Conservation (phyloP, 1,140 invertebrate species). For the Lycorma delicatula region DNA sequence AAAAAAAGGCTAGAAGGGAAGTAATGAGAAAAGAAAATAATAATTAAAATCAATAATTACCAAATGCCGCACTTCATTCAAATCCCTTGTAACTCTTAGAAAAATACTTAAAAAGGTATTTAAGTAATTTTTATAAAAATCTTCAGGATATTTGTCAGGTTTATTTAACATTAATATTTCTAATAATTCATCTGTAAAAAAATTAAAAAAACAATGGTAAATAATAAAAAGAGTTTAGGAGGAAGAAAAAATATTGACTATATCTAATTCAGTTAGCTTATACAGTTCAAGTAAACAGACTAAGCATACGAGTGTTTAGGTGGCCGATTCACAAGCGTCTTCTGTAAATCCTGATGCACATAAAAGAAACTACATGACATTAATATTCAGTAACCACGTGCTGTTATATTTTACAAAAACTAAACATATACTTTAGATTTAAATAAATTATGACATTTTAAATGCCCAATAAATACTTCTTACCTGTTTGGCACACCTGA, state of each 20-base stretch:
- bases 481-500: no score
- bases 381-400: no score
- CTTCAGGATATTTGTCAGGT: slow-evolving; percentile 36
- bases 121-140: slow-evolving; percentile 70
- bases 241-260: not conserved
- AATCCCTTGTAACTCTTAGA: slow-evolving; percentile 67
- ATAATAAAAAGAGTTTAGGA: not conserved
- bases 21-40: not conserved
- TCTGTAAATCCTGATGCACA: no score
- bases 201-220: not conserved
- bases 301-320: no score
- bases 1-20: not conserved
- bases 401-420: no score
- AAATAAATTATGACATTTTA: no score
- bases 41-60: slow-evolving; percentile 55
- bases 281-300: no score
- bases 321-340: no score
- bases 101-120: slow-evolving; percentile 73
- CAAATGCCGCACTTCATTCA: slow-evolving; percentile 59
- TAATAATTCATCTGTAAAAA: slow-evolving; percentile 52
- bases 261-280: no score
- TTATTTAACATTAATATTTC: slow-evolving; percentile 53
- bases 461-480: no score
- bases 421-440: no score
- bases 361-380: no score